Conservation (phyloP, 2,113 vertebrate species). For the Bufo gargarizans region DNA sequence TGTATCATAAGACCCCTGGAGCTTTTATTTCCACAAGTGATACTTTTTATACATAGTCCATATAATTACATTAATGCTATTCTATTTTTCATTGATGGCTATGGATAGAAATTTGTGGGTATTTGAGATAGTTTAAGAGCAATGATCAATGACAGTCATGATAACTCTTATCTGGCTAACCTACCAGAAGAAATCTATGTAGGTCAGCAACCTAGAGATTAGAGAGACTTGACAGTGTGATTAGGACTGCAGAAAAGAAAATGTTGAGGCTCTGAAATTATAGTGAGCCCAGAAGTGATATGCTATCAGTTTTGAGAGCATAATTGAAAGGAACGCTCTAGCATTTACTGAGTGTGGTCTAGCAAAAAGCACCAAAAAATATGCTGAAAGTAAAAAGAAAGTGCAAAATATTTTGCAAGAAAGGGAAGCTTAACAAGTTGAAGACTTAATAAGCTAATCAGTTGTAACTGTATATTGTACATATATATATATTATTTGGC, state of each 20-base stretch:
- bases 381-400: not conserved
- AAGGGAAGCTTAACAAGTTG: not conserved
- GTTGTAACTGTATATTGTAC: not conserved
- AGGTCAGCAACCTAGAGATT: conserved; percentile 24
- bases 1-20: not conserved
- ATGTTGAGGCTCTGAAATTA: conserved; percentile 30
- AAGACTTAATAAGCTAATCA: not conserved
- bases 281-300: conserved; percentile 1
- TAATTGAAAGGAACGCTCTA: conserved; percentile 11
- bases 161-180: conserved; percentile 12
- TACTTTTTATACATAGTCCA: not conserved
- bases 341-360: not conserved
- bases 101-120: not conserved
- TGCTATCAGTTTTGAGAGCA: conserved; percentile 9
- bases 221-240: conserved; percentile 31
- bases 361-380: not conserved
- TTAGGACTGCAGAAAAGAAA: conserved; percentile 31
- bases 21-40: not conserved
- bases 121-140: not conserved
- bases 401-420: not conserved
- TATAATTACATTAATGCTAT: not conserved
- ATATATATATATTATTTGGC: not conserved
- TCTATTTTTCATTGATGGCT: not conserved
- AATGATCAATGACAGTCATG: conserved; percentile 32
- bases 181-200: conserved; percentile 19